These are phyloP conservation scores for Rhynchonycteris naso DNA, from an alignment of 2,797 vertebrate genomes.

Conservation along the genomic window DNA sequence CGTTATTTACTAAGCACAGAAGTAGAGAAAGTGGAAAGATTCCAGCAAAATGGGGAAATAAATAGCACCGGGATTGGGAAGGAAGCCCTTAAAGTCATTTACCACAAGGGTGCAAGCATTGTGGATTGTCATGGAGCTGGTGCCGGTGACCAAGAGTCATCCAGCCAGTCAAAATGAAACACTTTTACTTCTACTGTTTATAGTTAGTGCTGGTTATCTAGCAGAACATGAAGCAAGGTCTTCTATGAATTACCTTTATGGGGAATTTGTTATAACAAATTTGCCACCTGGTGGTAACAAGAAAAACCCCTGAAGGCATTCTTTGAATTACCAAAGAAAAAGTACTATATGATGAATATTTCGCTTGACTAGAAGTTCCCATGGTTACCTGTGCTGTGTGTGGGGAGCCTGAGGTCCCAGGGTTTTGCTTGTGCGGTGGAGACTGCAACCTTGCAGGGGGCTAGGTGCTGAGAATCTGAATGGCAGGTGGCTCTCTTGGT, in stretches of 20 bases:
- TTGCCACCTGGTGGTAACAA: neutral
- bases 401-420: too few species aligned
- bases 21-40: neutral
- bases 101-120: neutral
- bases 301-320: neutral
- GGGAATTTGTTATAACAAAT: neutral
- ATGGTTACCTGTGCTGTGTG: neutral
- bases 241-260: neutral
- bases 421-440: neutral
- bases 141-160: neutral
- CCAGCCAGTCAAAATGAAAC: neutral
- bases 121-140: neutral
- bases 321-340: neutral
- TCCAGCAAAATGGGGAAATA: neutral
- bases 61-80: neutral
- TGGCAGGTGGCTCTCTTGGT: neutral
- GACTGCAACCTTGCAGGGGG: too few species aligned
- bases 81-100: neutral
- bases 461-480: rapidly evolving
- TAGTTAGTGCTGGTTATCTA: neutral
- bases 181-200: neutral
- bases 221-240: neutral
- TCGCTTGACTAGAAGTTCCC: neutral
- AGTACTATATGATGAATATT: neutral
- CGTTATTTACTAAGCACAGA: neutral